Evolutionary conservation across 2,888 invertebrate genomes (phyloP).

Genomic region (Xanthia icteritia): DNA sequence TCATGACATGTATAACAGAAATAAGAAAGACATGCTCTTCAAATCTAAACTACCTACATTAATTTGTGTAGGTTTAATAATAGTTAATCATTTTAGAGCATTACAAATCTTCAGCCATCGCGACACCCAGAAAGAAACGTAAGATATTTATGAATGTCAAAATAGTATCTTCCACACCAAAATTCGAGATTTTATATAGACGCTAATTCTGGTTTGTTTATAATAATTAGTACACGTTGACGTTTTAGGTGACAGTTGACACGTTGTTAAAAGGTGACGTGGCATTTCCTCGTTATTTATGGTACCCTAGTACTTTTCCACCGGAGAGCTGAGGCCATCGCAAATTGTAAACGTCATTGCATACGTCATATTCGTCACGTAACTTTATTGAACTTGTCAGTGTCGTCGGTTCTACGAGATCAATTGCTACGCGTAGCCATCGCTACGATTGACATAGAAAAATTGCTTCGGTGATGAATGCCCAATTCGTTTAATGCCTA

Average conservation of each 20-base stretch:
- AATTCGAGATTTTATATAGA: no score
- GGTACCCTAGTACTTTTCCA: constrained; percentile 38
- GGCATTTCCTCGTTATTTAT: not conserved
- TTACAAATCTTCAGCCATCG: not conserved
- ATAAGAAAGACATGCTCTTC: no score
- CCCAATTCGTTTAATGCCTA: no score
- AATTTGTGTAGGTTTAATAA: not conserved
- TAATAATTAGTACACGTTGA: no score
- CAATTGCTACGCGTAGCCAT: not conserved
- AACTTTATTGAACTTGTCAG: not conserved
- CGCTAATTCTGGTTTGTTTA: no score
- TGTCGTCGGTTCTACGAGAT: not conserved
- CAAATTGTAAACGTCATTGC: not conserved
- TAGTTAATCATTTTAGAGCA: no score
- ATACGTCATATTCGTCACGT: constrained; percentile 12
- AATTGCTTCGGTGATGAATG: not conserved
- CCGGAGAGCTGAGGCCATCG: constrained; percentile 32
- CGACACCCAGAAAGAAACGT: not conserved
- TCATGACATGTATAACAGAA: no score
- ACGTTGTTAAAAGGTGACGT: no score
- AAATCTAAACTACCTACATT: not conserved
- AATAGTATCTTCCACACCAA: no score
- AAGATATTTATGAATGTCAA: not conserved
- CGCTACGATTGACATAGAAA: no score
- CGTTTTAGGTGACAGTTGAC: no score